A percentile compares a stretch with the other conserved stretches of the same genome.
These are phyloP conservation scores for Lycophotia porphyrea DNA, from an alignment of 2,888 invertebrate species.

Conservation along the genomic window DNA sequence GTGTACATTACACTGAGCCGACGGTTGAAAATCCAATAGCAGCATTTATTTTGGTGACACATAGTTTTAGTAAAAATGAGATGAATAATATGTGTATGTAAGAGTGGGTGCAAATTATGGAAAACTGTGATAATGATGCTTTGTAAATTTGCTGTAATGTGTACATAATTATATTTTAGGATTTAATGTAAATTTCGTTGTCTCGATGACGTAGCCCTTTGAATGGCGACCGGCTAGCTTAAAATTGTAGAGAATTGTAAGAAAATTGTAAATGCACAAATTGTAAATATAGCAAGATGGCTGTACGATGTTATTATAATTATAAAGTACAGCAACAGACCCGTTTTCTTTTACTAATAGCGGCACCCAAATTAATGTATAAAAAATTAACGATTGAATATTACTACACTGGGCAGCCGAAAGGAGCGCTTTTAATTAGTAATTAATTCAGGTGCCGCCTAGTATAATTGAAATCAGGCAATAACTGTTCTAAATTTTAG, in stretches of 20 bases:
- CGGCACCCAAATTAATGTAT: neutral
- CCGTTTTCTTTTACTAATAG: neutral
- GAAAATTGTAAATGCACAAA: neutral
- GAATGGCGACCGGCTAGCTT: slow-evolving; percentile 31
- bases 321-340: neutral
- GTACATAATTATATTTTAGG: slow-evolving; percentile 65
- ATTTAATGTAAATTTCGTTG: slow-evolving; percentile 39
- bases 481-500: neutral
- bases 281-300: slow-evolving; percentile 1
- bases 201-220: slow-evolving; percentile 43
- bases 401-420: neutral
- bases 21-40: neutral
- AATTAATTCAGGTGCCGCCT: neutral
- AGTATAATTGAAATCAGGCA: neutral
- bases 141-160: slow-evolving; percentile 79
- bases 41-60: neutral
- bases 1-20: neutral
- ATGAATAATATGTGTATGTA: no score
- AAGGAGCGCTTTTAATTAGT: neutral
- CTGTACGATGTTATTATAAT: neutral
- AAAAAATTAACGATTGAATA: neutral
- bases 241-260: slow-evolving; percentile 3
- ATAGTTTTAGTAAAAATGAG: neutral
- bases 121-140: slow-evolving; percentile 85
- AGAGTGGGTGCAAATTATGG: slow-evolving; percentile 84